Conservation (phyloP, 2,113 vertebrate genomes). For the Salvelinus fontinalis region DNA sequence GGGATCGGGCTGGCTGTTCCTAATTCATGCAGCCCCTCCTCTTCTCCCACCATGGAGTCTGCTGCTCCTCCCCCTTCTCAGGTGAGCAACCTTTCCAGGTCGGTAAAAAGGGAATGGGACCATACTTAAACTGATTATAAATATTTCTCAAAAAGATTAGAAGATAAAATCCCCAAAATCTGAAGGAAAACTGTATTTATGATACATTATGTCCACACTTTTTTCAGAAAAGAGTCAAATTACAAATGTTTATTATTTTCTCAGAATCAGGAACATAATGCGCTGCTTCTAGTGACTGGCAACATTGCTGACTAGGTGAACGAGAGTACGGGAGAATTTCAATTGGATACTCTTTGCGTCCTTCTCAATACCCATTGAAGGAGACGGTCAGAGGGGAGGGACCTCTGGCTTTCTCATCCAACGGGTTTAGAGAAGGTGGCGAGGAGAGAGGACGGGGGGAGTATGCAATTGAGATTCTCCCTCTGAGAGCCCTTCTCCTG, state of each 20-base stretch:
- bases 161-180: too few relatives aligned
- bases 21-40: background rate
- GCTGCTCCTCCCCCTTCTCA: background rate
- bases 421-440: too few relatives aligned
- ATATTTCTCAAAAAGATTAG: background rate
- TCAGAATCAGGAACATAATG: background rate
- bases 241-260: background rate
- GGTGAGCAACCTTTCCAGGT: background rate
- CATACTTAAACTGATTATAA: background rate
- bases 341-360: too few relatives aligned
- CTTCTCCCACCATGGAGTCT: background rate
- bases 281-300: background rate
- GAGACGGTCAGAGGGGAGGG: too few relatives aligned
- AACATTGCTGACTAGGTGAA: constrained; percentile 32
- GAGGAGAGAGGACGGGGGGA: too few relatives aligned
- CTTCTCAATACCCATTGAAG: too few relatives aligned
- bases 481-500: constrained; percentile 42
- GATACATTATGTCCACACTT: background rate
- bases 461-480: too few relatives aligned
- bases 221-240: background rate
- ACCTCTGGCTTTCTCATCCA: too few relatives aligned
- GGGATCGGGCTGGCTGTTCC: background rate
- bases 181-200: background rate
- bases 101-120: background rate
- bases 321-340: constrained; percentile 1